Evolutionary conservation across 2,888 invertebrate genomes (phyloP), one percentile per base, ranked within the genome.

Genomic region (Nephrocerus scutellatus): DNA sequence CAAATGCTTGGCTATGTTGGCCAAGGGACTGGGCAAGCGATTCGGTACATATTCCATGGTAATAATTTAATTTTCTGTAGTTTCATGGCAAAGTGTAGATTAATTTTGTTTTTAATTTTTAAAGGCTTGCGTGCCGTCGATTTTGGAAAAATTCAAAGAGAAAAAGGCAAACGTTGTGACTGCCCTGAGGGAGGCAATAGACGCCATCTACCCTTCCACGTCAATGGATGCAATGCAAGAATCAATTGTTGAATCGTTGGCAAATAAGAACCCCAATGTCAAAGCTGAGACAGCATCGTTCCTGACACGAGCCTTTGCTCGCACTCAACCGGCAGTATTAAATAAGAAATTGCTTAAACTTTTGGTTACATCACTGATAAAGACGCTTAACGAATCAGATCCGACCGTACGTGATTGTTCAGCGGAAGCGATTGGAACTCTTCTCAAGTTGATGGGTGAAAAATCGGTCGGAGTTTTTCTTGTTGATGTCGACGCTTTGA

Each of bases 111-210:
- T 15, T 7, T 7, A 26, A 40, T 14, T 28, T 42, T 19, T 34
- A 4, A 22, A 66, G 63, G 79, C 81, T 1, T 84, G 85, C 53
- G 71, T 89, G 2, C 75, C 84, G 7, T 72, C 84, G 1, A 74
- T 95, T 33, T 68, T 98, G 22, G 96, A 97, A 56, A 98, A 97
- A 69, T 97, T 97, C 61, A 93, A 93, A 58, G 97, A 98, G 67
- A 97, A 95, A 73, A 98, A 98, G 59, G 74, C 82, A 3, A 84
- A 80, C 57, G 95, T 97, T 2, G 91, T 97, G 0, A 63, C 76
- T 3, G 84, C 89, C 0, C 70, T 98, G 29, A 72, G 89, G 36
- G 95, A 96, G 43, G 88, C 92, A 5, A 82, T 88, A 15, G 97
- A 97, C 71, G 88, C 87, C 23, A 79, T 90, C 47, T 93, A 84